Evolutionary conservation across 2,888 invertebrate species (phyloP), one percentile per base, ranked within the genome.

Genomic region (Junonia oenone): DNA sequence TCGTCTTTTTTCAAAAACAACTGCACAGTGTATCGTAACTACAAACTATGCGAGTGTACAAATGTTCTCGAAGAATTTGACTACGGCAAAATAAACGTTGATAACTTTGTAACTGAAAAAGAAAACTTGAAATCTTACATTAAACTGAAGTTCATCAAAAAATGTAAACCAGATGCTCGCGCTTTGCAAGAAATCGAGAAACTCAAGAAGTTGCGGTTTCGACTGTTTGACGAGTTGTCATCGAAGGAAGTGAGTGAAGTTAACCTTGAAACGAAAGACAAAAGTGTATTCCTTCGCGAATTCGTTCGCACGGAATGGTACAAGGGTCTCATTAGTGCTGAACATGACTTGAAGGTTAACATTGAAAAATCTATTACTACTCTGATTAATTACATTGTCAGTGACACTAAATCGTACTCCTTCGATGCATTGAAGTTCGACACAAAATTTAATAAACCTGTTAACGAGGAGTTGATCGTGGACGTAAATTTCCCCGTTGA

Each of bases 381-480:
- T 43, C 62, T 77, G 29, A 75, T 78, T n/a, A 77, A 77, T 59
- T 76, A 77, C 52, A 75, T 78, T 11, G 57, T 66, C 9, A 69
- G 62, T 35, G 75, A 77, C 1, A 57, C 19, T 13, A 78, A 76
- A 56, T 75, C 77, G 0, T 78, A 66, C 45, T 59, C 58, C 1
- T 77, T 78, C 58, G 75, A 76, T 35, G 68, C 64, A 6, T 65
- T 77, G 55, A 75, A 72, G 54, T 75, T 71, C 31, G 61, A 68
- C 0, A 68, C 38, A 2, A 66, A 61, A 49, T 74, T 64, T 59
- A 40, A 51, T 2, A 56, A 58, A 0, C 2, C 53, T 5, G 58
- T 69, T 17, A 57, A 58, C 45, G 71, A 75, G 49, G 69, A 74
- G 54, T 56, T 46, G 2, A 66, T 73, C 0, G 63, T 63, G 13